These are phyloP conservation scores for Pocillopora verrucosa DNA, from an alignment of 64 coral and sea anemone species.

Conservation along the genomic window DNA sequence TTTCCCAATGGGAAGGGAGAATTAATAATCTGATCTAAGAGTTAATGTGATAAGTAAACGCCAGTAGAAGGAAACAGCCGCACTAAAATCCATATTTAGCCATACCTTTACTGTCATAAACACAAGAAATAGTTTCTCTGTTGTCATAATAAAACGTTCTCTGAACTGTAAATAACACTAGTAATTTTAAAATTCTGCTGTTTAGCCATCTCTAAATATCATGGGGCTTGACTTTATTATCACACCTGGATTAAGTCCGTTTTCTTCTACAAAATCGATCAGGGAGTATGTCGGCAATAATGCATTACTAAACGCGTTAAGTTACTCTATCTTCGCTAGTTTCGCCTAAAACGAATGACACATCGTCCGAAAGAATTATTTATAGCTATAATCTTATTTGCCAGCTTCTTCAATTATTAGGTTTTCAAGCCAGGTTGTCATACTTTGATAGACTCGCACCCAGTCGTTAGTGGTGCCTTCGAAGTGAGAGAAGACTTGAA, in stretches of 20 bases:
- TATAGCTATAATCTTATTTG: background rate
- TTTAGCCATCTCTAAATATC: no score
- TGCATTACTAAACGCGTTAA: no score
- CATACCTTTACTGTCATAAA: background rate
- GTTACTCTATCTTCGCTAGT: no score
- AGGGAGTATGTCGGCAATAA: no score
- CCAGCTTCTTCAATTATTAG: background rate
- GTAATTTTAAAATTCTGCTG: background rate
- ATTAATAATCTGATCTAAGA: background rate
- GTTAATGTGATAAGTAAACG: background rate
- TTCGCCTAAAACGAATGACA: background rate
- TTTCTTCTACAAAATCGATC: no score
- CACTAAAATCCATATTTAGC: background rate
- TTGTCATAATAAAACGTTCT: background rate
- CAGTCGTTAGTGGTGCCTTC: no score
- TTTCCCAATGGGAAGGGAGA: no score
- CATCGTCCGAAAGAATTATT: background rate
- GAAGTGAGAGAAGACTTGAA: no score
- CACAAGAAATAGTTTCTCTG: background rate
- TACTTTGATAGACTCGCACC: no score
- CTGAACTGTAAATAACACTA: background rate
- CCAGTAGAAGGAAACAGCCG: background rate
- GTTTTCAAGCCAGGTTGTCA: no score
- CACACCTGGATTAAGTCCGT: no score
- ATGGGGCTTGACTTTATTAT: no score